Percentiles rank a stretch among this genome's conserved stretches.
phyloP scores from a whole-genome alignment of 2,797 vertebrate genomes.

The Petrocephalus sullivani region DNA sequence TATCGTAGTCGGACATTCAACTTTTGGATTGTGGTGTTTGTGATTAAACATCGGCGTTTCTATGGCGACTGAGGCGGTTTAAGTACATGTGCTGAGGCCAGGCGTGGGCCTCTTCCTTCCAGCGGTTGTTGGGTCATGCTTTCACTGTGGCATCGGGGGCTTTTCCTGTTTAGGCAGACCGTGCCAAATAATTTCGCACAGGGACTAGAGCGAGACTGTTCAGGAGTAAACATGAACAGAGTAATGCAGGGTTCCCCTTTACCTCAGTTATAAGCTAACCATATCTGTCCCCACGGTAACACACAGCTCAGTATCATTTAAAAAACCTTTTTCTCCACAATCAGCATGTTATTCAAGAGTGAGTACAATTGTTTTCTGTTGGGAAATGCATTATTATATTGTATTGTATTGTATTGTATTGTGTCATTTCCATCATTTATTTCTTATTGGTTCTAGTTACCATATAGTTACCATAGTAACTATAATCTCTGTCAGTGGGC shows the following conservation, averaged over 20 bases:
- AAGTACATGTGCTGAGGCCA: background rate
- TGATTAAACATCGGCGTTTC: conserved; percentile 29
- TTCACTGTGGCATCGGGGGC: background rate
- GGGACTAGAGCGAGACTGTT: background rate
- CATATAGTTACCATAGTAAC: background rate
- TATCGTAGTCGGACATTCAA: conserved; percentile 27
- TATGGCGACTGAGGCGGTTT: conserved; percentile 34
- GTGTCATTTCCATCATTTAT: background rate
- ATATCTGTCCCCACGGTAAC: background rate
- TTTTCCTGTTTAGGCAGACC: conserved; percentile 6
- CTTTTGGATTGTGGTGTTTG: conserved; percentile 30
- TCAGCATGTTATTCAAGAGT: background rate
- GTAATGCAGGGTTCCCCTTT: background rate
- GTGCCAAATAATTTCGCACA: background rate
- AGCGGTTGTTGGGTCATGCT: background rate
- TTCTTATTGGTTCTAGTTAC: background rate
- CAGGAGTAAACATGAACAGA: background rate
- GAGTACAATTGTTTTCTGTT: background rate
- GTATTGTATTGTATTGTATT: background rate
- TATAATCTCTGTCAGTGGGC: background rate
- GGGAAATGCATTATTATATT: background rate
- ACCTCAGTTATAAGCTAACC: background rate
- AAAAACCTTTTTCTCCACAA: background rate
- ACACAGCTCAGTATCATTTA: background rate
- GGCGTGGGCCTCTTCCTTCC: background rate